These are phyloP conservation scores for Sisyra terminalis DNA, from an alignment of 2,888 invertebrate genomes.

Conservation along the genomic window DNA sequence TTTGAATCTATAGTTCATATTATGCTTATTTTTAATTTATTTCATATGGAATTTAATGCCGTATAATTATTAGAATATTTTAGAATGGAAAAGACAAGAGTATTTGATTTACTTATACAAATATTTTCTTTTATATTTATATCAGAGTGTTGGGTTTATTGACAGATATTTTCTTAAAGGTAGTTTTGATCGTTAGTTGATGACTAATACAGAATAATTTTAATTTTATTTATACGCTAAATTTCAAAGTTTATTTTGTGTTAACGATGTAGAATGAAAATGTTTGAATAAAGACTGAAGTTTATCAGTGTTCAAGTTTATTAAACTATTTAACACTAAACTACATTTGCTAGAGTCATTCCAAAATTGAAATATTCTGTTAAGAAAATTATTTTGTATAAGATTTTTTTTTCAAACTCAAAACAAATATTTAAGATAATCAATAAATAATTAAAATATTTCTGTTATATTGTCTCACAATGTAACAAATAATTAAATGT, in stretches of 20 bases:
- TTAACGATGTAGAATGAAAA: slow-evolving; percentile 5
- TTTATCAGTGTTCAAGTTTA: slow-evolving; percentile 2
- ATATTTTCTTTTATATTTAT: too few species aligned
- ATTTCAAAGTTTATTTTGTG: slow-evolving; percentile 4
- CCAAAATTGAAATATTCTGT: neutral
- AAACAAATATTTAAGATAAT: neutral
- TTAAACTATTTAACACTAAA: neutral
- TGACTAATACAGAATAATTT: slow-evolving; percentile 1
- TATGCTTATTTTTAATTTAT: too few species aligned
- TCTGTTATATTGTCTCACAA: too few species aligned
- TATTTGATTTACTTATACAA: too few species aligned
- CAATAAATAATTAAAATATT: too few species aligned
- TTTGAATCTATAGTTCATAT: too few species aligned
- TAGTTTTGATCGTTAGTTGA: neutral
- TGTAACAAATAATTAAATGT: too few species aligned
- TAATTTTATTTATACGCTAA: slow-evolving; percentile 1
- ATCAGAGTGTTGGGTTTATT: too few species aligned
- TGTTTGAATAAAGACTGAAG: slow-evolving; percentile 7
- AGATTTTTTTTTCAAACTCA: neutral
- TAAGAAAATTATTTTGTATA: neutral
- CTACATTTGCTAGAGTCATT: neutral
- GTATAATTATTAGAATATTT: too few species aligned
- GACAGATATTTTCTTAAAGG: neutral
- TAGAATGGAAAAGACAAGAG: too few species aligned
- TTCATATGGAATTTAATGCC: too few species aligned